Evolutionary conservation across 2,113 vertebrate species (phyloP).

Genomic region (Upupa epops): DNA sequence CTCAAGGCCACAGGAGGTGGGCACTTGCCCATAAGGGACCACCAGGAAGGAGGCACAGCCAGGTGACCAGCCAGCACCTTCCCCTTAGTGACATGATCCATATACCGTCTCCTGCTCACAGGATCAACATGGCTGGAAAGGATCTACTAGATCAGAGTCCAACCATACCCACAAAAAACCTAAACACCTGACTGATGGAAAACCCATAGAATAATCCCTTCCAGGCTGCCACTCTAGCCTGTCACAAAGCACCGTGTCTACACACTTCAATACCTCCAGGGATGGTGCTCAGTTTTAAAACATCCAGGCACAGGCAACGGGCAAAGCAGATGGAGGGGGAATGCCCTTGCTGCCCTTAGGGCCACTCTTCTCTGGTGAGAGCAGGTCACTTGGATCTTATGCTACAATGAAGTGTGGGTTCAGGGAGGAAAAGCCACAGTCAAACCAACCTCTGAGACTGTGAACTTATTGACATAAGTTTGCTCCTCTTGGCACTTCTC

Average conservation of each 20-base stretch:
- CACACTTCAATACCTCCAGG: too few relatives aligned
- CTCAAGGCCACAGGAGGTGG: not conserved
- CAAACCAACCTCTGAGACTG: not conserved
- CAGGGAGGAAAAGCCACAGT: not conserved
- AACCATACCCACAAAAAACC: too few relatives aligned
- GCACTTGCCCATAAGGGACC: not conserved
- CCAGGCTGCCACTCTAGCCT: too few relatives aligned
- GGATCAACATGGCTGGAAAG: too few relatives aligned
- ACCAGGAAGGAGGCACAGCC: not conserved
- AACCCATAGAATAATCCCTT: too few relatives aligned
- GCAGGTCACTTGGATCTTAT: not conserved
- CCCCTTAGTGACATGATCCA: not conserved
- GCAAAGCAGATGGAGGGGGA: not conserved
- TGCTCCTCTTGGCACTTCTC: not conserved
- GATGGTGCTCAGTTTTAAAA: not conserved
- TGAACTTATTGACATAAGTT: not conserved
- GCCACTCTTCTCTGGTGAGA: not conserved
- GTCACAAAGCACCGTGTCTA: too few relatives aligned
- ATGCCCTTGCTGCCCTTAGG: not conserved
- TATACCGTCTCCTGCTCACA: not conserved
- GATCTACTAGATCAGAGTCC: too few relatives aligned
- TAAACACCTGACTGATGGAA: too few relatives aligned
- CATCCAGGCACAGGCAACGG: not conserved
- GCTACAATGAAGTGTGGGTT: not conserved
- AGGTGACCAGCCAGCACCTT: not conserved